Evolutionary conservation across 2,113 vertebrate genomes (phyloP).

Genomic region (Tupaia chinensis): DNA sequence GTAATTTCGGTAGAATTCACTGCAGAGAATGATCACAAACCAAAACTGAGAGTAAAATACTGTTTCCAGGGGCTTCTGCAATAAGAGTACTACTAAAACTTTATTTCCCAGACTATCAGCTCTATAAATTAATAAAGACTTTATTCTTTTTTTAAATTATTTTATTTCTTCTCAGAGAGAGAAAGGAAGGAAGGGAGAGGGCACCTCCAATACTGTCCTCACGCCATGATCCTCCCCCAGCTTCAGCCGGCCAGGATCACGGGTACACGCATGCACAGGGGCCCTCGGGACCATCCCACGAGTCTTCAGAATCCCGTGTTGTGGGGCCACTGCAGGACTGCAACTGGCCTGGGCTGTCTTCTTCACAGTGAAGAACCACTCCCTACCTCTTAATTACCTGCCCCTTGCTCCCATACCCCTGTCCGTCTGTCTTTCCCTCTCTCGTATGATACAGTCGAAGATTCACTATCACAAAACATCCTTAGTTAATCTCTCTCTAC

Average conservation of each 20-base stretch:
- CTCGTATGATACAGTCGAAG: not conserved
- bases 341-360: too few relatives aligned
- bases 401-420: not conserved
- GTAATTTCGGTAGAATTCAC: conserved; percentile 27
- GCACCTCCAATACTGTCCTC: too few relatives aligned
- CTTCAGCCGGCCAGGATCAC: too few relatives aligned
- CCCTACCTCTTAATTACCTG: not conserved
- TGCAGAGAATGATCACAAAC: not conserved
- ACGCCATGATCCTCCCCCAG: too few relatives aligned
- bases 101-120: not conserved
- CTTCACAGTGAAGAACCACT: not conserved
- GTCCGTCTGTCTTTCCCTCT: not conserved
- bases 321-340: too few relatives aligned
- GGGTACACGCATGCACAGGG: too few relatives aligned
- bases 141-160: not conserved
- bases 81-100: not conserved
- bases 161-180: too few relatives aligned
- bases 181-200: too few relatives aligned
- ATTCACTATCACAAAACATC: not conserved
- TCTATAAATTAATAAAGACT: not conserved
- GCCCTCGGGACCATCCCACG: too few relatives aligned
- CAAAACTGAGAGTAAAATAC: not conserved
- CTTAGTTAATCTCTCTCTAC: not conserved
- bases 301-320: too few relatives aligned
- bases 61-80: conserved; percentile 16